A percentile compares a stretch with the other conserved stretches of the same genome.
phyloP scores from a whole-genome alignment of 2,113 vertebrate species.

The Ictalurus furcatus region DNA sequence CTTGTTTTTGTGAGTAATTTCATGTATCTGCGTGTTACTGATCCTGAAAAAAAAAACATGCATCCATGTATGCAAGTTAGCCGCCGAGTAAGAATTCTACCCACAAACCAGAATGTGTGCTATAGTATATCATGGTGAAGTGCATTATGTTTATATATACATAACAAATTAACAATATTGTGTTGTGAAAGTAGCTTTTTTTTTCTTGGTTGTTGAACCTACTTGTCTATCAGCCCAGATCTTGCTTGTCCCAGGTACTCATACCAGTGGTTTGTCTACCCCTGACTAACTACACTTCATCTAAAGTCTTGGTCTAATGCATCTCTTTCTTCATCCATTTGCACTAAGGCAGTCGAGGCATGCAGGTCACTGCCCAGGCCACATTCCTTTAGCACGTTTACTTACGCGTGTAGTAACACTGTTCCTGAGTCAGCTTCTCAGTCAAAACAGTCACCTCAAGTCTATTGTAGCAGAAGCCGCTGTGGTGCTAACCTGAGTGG shows the following conservation, averaged over 20 bases:
- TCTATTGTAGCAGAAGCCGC: constrained; percentile 2
- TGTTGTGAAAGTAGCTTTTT: background rate
- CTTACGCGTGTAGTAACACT: background rate
- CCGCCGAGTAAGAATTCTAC: background rate
- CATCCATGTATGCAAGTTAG: background rate
- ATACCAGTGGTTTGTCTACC: background rate
- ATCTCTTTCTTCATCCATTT: constrained; percentile 7
- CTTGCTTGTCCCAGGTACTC: constrained; percentile 1
- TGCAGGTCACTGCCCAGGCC: constrained; percentile 26
- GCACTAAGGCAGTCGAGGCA: background rate
- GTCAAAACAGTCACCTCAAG: background rate
- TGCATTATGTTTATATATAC: background rate
- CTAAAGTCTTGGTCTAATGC: background rate
- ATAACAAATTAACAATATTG: background rate
- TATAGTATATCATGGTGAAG: background rate
- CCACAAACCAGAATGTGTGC: background rate
- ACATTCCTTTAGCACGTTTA: constrained; percentile 12
- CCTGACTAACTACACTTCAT: background rate
- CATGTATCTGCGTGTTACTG: background rate
- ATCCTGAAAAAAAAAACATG: background rate
- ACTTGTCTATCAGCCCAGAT: background rate
- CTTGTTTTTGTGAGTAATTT: background rate
- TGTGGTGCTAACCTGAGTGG: constrained; percentile 30
- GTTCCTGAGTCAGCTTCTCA: background rate
- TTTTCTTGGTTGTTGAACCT: background rate